These are phyloP conservation scores for Isaurus tuberculatus DNA, from an alignment of 92 coral and sea anemone species.

Conservation along the genomic window DNA sequence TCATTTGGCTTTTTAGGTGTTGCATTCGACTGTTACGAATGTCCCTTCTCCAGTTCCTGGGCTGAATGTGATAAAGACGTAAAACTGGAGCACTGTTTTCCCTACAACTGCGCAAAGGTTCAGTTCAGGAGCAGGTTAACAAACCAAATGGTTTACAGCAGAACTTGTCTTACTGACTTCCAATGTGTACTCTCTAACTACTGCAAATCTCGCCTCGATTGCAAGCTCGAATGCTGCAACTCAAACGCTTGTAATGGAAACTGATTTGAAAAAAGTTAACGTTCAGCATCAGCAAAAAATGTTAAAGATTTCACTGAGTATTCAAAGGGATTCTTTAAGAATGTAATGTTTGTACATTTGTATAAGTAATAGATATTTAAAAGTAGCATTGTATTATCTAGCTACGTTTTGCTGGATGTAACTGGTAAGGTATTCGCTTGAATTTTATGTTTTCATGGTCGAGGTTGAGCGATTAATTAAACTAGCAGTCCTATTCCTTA, in stretches of 20 bases:
- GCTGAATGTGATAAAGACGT: not conserved
- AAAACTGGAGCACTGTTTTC: not conserved
- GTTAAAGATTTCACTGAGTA: too few species aligned
- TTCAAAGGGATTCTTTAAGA: too few species aligned
- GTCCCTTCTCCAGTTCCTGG: conserved; percentile 6
- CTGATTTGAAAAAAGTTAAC: too few species aligned
- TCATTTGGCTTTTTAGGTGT: not conserved
- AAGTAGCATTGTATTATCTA: too few species aligned
- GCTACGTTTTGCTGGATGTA: too few species aligned
- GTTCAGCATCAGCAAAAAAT: too few species aligned
- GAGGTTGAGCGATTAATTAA: too few species aligned
- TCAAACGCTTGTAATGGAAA: not conserved
- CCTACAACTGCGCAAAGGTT: conserved; percentile 27
- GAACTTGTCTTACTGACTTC: conserved; percentile 20
- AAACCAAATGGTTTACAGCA: not conserved
- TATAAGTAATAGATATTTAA: too few species aligned
- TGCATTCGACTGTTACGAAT: conserved; percentile 31
- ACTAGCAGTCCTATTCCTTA: too few species aligned
- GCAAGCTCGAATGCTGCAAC: conserved; percentile 14
- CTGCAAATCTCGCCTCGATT: not conserved
- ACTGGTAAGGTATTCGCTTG: too few species aligned
- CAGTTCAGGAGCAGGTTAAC: not conserved
- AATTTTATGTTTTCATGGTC: too few species aligned
- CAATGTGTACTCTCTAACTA: not conserved
- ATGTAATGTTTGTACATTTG: too few species aligned